Evolutionary conservation across 2,888 invertebrate genomes (phyloP), one percentile per base, ranked within the genome.

Genomic region (Drosophila testacea): DNA sequence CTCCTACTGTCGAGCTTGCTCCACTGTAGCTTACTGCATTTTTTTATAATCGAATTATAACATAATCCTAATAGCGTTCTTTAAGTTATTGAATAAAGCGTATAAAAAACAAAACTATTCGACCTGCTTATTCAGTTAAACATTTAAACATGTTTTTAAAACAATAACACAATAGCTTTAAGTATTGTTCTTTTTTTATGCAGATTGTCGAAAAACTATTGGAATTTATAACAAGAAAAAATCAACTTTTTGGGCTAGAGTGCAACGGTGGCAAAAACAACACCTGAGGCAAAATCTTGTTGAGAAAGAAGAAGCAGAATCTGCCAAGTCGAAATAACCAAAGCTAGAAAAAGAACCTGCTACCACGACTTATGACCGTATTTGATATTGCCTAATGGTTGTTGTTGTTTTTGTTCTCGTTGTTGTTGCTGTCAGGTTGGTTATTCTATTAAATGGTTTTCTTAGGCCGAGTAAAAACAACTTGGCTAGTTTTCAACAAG

Each of bases 301-400:
- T 6, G 32, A 16, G 32, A 32, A 52, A 46, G 50, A 55, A 34
- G 44, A 10, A 51, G 39, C 28, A 41, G 50, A 61, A 55, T 63
- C 61, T 55, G 60, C 73, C 71, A 73, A 79, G 72, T 73, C 73
- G 70, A 73, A 88, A 83, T 88, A 70, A 83, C 79, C 73, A 83
- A 84, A 76, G 65, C 73, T 64, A 80, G 83, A 77, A 71, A 86
- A 77, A 87, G 82, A 85, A 85, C 89, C 85, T 85, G 89, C 89
- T 84, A 67, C 68, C 73, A 79, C 81, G 74, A 75, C 77, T 73
- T 77, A 86, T 84, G 88, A 82, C 89, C 84, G 89, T 85, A 89
- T 85, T 84, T 76, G 85, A 82, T 73, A 84, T 84, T 74, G 84
- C 81, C 84, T 83, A 83, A 83, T 83, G 79, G 79, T 68, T 56